Evolutionary conservation across 2,797 vertebrate species (phyloP), one percentile per base, ranked within the genome.

Genomic region (Pangasius larnaudii): DNA sequence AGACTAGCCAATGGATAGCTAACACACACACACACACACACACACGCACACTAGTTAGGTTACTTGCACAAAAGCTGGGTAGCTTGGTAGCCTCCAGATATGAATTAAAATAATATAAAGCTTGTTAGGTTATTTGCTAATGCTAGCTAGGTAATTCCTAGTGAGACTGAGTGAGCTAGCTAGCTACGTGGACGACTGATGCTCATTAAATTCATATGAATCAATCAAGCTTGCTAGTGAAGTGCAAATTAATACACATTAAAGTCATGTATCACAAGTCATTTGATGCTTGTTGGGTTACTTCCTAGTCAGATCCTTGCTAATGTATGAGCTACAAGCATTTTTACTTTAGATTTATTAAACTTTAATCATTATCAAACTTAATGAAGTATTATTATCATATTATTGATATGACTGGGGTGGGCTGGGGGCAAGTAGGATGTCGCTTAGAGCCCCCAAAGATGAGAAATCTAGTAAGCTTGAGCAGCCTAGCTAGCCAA

Each of bases 11-110:
- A 49, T 27, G 18, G 42, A 75, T 75, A 24, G 42, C 24, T 49
- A 75, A 53, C 11, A 77, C 74, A 74, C 71, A 46, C 69, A 71
- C 67, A 71, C 67, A 71, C 30, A 71, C 67, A 69, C 67, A 71
- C 67, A 74, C 71, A 71, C 67, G 46, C 71, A 42, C 16, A 72
- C 19, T 36, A 36, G 30, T 30, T 18, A 51, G 27, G 27, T 2
- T 9, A 77, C 14, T 7, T 16, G 27, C 24, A n/a, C 46, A 51
- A 16, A 51, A 7, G 24, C 22, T 33, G n/a, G 63, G 27, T 65
- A 65, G 27, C 6, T 72, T 9, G 19, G 36, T 72, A 72, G 9
- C 67, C 18, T 19, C 0, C 5, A 33, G 7, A 71, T 71, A 18
- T 0, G 3, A 74, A 74, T 74, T 71, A 39, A 71, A 71, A 71